Base-by-base conservation (phyloP, 2,888 invertebrate genomes). In the Philereme vetulata region DNA sequence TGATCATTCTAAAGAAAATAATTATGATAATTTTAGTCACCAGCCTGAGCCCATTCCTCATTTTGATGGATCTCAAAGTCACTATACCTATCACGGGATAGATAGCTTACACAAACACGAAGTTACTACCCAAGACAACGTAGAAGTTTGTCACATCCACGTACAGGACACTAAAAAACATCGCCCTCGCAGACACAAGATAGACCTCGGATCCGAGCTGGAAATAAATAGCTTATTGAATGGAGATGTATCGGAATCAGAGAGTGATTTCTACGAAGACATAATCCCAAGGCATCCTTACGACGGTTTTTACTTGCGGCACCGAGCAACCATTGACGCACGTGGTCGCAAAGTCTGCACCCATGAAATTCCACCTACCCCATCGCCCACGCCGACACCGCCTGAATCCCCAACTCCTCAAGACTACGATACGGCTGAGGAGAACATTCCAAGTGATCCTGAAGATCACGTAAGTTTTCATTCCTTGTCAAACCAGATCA, bases 261-360 rank as follows among this genome's bases (percentile, higher is more conserved):
- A 88, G 46, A 78, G 78, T 72, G 84, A 85, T 40, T 73, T 72
- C 65, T 71, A 74, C 54, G 88, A 90, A 48, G 87, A 87, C 58
- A 74, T 84, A 55, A 76, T 77, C 56, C 92, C 92, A n/a, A 82
- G 92, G 64, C 93, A 93, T 69, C 92, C 92, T 4, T 93, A 93
- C 62, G 93, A 93, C 70, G 90, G 87, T 21, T 93, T 84, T 72
- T 93, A 92, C 66, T 80, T 93, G 70, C 82, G 86, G 66, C 93
- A 93, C 70, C 82, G 75, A 71, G 72, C 76, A 38, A 87, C 88
- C 49, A 78, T 92, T 68, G 88, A 92, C 67, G 72, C 85, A 10
- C 78, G 76, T 36, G 91, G 91, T 53, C 82, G 82, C 54, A 92
- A 92, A 74, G 76, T 91, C 54, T 92, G 92, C 70, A 79, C 84